Evolutionary conservation across 2,888 invertebrate genomes (phyloP).

Genomic region (Hermaeophaga mercurialis): DNA sequence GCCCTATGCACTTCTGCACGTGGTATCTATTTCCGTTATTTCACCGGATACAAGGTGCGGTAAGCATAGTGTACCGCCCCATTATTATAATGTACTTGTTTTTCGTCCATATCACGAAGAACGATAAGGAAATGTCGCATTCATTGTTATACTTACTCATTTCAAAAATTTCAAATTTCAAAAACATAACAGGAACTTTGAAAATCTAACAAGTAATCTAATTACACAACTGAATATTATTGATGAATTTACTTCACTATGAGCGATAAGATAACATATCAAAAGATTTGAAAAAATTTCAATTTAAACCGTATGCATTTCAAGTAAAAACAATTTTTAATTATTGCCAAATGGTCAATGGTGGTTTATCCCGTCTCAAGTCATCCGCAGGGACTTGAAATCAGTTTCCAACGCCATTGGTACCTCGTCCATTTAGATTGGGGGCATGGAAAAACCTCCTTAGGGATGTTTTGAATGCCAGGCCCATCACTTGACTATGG

Average conservation of each 20-base stretch:
- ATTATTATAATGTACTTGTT: constrained; percentile 25
- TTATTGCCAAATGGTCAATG: not conserved
- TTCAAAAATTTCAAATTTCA: too few species aligned
- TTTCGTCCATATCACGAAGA: constrained; percentile 1
- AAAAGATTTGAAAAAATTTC: too few species aligned
- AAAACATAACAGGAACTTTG: too few species aligned
- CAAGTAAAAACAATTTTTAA: too few species aligned
- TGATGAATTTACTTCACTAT: too few species aligned
- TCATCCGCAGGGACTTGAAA: not conserved
- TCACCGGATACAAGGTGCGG: constrained; percentile 48
- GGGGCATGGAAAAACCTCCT: constrained; percentile 10
- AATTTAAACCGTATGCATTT: too few species aligned
- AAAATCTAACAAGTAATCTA: too few species aligned
- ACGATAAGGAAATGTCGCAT: too few species aligned
- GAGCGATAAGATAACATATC: too few species aligned
- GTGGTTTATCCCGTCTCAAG: not conserved
- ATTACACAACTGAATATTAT: too few species aligned
- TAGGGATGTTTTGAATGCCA: constrained; percentile 25
- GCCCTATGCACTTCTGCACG: constrained; percentile 40
- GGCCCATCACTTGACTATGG: constrained; percentile 40
- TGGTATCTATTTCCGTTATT: constrained; percentile 39
- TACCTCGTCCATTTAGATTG: constrained; percentile 13
- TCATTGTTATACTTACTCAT: too few species aligned
- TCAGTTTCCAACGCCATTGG: not conserved
- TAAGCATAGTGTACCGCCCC: constrained; percentile 32